These are phyloP conservation scores for Papilio dardanus DNA, from an alignment of 1,140 invertebrate genomes.

Conservation along the genomic window DNA sequence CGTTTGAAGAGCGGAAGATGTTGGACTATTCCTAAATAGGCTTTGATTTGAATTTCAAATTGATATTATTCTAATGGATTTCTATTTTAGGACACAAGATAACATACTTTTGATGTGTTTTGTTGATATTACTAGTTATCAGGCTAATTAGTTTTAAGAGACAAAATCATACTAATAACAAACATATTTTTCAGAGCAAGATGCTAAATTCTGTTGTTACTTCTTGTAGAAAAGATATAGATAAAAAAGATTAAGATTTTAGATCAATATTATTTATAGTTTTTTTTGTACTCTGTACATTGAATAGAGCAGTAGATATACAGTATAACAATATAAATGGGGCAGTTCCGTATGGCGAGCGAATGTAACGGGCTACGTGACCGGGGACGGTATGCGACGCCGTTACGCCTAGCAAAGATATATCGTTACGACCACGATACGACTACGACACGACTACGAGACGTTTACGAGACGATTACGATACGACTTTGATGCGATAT, in stretches of 20 bases:
- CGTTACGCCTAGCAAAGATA: neutral
- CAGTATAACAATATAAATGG: conserved; percentile 25
- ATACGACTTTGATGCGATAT: neutral
- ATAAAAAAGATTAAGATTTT: no score
- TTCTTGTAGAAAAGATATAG: no score
- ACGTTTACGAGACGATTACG: neutral
- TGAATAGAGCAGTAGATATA: neutral
- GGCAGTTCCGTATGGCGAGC: conserved; percentile 11
- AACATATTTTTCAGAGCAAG: no score
- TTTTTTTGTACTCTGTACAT: neutral
- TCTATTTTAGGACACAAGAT: neutral
- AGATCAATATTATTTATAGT: neutral
- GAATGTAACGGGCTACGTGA: conserved; percentile 22
- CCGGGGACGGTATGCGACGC: conserved; percentile 23
- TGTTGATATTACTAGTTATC: no score
- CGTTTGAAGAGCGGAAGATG: neutral
- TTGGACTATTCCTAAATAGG: neutral
- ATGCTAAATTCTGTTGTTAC: no score
- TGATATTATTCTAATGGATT: neutral
- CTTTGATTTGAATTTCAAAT: neutral
- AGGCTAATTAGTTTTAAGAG: no score
- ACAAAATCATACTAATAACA: no score
- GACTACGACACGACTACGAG: neutral
- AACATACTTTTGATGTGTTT: no score
- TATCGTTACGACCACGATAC: neutral